phyloP scores from a whole-genome alignment of 1,140 invertebrate species.

The Cepaea nemoralis region DNA sequence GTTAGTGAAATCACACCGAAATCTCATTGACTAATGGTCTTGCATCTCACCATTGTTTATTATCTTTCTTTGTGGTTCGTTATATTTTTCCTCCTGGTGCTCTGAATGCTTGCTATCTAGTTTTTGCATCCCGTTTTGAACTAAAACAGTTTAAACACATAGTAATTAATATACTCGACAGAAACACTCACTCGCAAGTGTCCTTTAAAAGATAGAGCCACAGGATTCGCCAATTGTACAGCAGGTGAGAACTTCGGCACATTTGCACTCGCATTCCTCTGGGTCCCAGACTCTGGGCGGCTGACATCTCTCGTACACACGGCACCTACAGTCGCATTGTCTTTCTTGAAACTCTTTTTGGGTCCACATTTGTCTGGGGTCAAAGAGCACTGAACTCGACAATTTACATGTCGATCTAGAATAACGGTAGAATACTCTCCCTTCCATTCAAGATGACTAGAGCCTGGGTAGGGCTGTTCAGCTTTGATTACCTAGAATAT shows the following conservation, averaged over 20 bases:
- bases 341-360: neutral
- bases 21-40: too few species aligned
- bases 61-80: too few species aligned
- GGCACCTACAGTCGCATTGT: constrained; percentile 4
- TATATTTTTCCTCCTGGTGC: too few species aligned
- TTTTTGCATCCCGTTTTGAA: too few species aligned
- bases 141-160: too few species aligned
- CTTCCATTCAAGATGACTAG: neutral
- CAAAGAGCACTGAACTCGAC: constrained; percentile 8
- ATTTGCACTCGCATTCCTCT: neutral
- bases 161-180: too few species aligned
- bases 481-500: neutral
- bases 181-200: neutral
- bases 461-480: neutral
- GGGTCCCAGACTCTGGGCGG: constrained; percentile 6
- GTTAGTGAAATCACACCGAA: too few species aligned
- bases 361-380: constrained; percentile 9
- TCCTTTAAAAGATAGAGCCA: neutral
- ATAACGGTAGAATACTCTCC: neutral
- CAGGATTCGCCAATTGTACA: neutral
- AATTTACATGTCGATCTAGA: neutral
- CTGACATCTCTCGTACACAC: neutral
- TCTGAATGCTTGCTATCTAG: too few species aligned
- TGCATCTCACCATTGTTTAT: too few species aligned
- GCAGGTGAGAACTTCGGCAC: neutral